Base-by-base conservation (phyloP, 1,140 invertebrate genomes). In the Euwallacea fornicatus region DNA sequence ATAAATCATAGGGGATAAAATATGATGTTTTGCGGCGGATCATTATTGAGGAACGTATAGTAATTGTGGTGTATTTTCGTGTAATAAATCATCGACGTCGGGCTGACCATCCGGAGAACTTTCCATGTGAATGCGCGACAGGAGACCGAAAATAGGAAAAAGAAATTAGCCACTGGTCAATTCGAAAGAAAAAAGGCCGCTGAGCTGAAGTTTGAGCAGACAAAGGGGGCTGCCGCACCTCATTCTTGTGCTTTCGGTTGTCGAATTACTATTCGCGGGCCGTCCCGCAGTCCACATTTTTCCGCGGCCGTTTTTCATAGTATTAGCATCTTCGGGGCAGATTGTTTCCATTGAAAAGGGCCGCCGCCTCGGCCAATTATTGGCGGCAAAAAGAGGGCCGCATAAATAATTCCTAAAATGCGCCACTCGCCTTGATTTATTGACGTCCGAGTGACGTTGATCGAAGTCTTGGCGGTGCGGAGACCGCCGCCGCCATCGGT, bases 11-110 rank as follows among this genome's bases (percentile, higher is more conserved):
- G 64, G 50, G 53, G 10, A 54, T 66, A 66, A 66, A 56, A 66
- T 55, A 66, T 68, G 58, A 68, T 68, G 66, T 68, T 68, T 60
- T 55, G 66, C 15, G 66, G 58, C 66, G 66, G 65, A 67, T 67
- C 65, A 67, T 67, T 67, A 67, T 56, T 50, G 46, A 50, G 46
- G 46, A 41, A 11, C 41, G 21, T 41, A 60, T 15, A 60, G 58
- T 60, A 60, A 60, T 60, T 60, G 9, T 15, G 58, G 16, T 60
- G 58, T 60, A 60, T 60, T 60, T 60, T 60, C 21, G 8, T 9
- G 58, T 21, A 10, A 42, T 60, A 41, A 60, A 60, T 60, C 58
- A 60, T 60, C 46, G 21, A 33, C 21, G 21, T 33, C 21, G 21
- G 21, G 21, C 21, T 33, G 21, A 33, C 21, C 21, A 33, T 33